Percentiles rank a stretch among this genome's conserved stretches.
These are phyloP conservation scores for Microcebus tavaratra DNA, from an alignment of 2,113 vertebrate genomes.

Conservation along the genomic window DNA sequence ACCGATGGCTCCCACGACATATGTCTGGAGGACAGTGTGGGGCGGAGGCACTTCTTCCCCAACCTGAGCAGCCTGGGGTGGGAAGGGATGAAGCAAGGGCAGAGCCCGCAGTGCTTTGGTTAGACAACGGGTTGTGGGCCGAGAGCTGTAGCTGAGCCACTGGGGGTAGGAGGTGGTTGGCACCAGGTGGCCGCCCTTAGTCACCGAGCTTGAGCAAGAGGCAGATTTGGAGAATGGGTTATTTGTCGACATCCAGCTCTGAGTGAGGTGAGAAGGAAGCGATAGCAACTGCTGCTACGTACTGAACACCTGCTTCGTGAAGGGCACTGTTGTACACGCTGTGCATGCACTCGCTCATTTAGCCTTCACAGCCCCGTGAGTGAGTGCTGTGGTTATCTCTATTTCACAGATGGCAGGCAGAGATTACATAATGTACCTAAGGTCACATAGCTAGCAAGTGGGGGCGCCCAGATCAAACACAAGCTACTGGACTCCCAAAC, in stretches of 20 bases:
- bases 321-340: neutral
- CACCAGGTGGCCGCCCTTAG: slow-evolving; percentile 33
- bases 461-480: neutral
- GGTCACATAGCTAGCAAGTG: neutral
- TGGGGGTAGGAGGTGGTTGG: neutral
- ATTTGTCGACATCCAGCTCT: neutral
- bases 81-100: neutral
- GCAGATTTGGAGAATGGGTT: neutral
- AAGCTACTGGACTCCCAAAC: neutral
- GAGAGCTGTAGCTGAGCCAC: neutral
- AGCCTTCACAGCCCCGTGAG: neutral
- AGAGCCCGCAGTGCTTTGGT: neutral
- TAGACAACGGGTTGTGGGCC: neutral
- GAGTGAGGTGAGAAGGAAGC: neutral
- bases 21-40: neutral
- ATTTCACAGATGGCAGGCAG: neutral
- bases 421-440: neutral
- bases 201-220: slow-evolving; percentile 48
- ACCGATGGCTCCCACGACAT: neutral
- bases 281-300: neutral
- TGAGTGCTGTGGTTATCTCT: neutral
- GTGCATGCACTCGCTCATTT: fast-evolving
- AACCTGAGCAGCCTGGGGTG: neutral
- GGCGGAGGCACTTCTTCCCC: neutral
- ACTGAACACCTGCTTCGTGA: neutral